Evolutionary conservation across 2,888 invertebrate genomes (phyloP).

Genomic region (Himalopsyche japonica): DNA sequence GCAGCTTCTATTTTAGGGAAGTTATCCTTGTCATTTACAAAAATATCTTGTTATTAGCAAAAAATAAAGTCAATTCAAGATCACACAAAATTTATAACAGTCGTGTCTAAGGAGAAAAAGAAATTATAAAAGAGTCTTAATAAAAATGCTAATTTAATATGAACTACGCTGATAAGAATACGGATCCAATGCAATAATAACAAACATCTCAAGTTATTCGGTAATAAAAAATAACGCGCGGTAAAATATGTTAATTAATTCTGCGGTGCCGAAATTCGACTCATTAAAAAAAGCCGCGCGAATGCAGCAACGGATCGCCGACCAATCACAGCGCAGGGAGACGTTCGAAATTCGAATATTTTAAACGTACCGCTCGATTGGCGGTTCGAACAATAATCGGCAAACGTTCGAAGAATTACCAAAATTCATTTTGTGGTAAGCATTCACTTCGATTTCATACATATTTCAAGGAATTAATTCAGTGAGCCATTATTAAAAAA

Average conservation of each 20-base stretch:
- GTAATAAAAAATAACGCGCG: background rate
- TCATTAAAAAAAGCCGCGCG: background rate
- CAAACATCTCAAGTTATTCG: background rate
- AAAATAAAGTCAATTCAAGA: background rate
- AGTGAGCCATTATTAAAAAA: background rate
- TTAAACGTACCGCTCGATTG: background rate
- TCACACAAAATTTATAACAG: background rate
- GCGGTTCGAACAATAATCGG: background rate
- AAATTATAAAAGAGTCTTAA: background rate
- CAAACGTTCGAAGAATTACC: background rate
- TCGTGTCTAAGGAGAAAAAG: background rate
- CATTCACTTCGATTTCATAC: background rate
- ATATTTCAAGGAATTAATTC: background rate
- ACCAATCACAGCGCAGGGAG: background rate
- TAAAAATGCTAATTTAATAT: background rate
- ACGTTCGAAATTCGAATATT: background rate
- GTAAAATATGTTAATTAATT: background rate
- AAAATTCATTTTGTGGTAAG: background rate
- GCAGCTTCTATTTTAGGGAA: too few relatives aligned
- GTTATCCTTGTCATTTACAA: too few relatives aligned
- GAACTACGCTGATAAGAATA: background rate
- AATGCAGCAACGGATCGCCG: background rate
- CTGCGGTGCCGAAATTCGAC: background rate
- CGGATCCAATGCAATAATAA: background rate
- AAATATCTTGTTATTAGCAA: background rate